phyloP scores from a whole-genome alignment of 2,888 invertebrate species.

The Chelonus formosanus region DNA sequence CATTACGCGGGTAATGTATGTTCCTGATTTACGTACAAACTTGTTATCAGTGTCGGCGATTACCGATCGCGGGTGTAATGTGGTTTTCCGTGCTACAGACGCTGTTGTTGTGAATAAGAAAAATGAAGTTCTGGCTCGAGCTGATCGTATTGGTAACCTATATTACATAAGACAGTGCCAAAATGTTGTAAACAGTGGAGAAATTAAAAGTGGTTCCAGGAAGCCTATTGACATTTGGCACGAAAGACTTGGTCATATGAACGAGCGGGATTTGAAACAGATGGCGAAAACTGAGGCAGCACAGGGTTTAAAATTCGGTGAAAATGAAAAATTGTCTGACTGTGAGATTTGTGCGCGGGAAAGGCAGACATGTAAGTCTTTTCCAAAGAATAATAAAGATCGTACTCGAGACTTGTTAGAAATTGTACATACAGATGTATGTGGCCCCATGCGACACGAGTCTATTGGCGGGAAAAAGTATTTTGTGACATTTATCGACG shows the following conservation, averaged over 20 bases:
- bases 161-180: conserved; percentile 24
- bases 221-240: conserved; percentile 33
- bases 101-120: conserved; percentile 28
- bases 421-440: conserved; percentile 33
- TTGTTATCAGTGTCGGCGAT: conserved; percentile 36
- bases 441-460: conserved; percentile 38
- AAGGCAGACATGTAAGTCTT: conserved; percentile 29
- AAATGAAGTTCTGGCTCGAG: conserved; percentile 23
- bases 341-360: conserved; percentile 34
- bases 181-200: conserved; percentile 20
- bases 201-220: conserved; percentile 5
- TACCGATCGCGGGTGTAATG: conserved; percentile 33
- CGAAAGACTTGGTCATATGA: conserved; percentile 34
- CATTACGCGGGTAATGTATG: conserved; percentile 19
- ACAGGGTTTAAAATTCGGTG: conserved; percentile 26
- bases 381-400: conserved; percentile 17
- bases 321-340: conserved; percentile 26
- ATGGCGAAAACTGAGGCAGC: conserved; percentile 31
- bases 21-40: conserved; percentile 35
- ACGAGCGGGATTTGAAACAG: conserved; percentile 32
- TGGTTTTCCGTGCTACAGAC: conserved; percentile 31
- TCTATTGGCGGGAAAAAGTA: conserved; percentile 32
- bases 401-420: conserved; percentile 29
- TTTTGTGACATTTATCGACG: conserved; percentile 39
- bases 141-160: conserved; percentile 30